Conservation (phyloP, 2,113 vertebrate genomes). For the Aspidoscelis tigris region DNA sequence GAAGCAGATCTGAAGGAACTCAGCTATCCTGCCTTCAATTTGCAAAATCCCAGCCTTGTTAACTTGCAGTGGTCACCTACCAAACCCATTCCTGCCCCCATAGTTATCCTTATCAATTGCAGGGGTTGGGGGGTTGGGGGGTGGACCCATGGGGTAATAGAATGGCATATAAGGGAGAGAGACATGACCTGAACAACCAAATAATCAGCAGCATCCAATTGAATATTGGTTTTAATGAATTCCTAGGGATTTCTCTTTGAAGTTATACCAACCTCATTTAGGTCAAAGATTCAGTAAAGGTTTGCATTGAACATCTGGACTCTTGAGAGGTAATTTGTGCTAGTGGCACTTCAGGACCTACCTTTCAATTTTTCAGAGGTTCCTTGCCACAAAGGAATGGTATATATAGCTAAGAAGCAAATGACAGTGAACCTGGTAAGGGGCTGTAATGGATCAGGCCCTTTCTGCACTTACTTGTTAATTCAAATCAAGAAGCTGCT, state of each 20-base stretch:
- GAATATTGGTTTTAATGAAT: constrained; percentile 14
- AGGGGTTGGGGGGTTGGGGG: too few species aligned
- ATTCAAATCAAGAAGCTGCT: too few species aligned
- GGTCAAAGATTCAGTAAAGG: not conserved
- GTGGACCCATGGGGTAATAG: not conserved
- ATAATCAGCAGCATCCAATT: constrained; percentile 19
- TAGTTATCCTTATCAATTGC: too few species aligned
- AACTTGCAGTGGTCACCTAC: constrained; percentile 26
- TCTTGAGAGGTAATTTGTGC: constrained; percentile 6
- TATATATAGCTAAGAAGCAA: too few species aligned
- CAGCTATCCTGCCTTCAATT: constrained; percentile 46
- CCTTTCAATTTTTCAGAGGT: not conserved
- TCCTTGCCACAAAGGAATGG: not conserved
- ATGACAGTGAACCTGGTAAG: too few species aligned
- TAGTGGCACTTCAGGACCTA: not conserved
- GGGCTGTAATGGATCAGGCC: too few species aligned
- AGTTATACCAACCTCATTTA: not conserved
- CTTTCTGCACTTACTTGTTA: too few species aligned
- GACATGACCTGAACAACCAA: not conserved
- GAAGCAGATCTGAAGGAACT: constrained; percentile 55
- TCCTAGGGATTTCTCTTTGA: not conserved
- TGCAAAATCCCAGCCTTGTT: constrained; percentile 41
- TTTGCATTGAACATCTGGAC: not conserved
- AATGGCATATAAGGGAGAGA: not conserved
- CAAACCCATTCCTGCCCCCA: not conserved